Evolutionary conservation across 1,140 invertebrate species (phyloP).

Genomic region (Drosophila bifasciata): DNA sequence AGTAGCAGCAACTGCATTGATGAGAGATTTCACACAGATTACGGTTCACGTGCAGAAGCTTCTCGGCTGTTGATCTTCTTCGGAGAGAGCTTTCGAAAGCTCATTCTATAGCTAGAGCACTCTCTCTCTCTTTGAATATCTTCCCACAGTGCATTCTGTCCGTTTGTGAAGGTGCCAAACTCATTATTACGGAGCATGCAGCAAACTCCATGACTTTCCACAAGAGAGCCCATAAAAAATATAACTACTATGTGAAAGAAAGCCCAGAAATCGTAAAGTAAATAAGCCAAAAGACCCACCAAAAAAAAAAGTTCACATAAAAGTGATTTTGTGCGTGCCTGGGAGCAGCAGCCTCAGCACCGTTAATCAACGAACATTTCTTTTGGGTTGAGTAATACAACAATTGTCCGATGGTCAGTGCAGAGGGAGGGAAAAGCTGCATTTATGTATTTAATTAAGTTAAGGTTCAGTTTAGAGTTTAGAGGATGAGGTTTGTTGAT

Average conservation of each 20-base stretch:
- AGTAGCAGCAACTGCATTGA: neutral
- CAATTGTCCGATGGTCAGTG: constrained; percentile 5
- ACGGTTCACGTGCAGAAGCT: neutral
- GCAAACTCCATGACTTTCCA: constrained; percentile 9
- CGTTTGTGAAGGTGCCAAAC: neutral
- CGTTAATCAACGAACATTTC: constrained; percentile 30
- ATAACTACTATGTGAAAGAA: constrained; percentile 13
- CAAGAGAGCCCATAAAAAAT: constrained; percentile 26
- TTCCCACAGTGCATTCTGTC: constrained; percentile 14
- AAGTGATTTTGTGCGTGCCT: neutral
- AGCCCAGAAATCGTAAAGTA: constrained; percentile 12
- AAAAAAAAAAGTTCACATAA: constrained; percentile 19
- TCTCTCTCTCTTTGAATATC: neutral
- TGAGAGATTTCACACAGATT: constrained; percentile 1
- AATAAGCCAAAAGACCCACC: constrained; percentile 13
- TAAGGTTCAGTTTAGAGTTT: constrained; percentile 26
- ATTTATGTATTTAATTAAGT: constrained; percentile 56
- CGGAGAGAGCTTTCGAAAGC: no score
- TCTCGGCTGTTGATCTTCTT: no score
- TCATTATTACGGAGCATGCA: neutral
- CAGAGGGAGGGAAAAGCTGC: neutral
- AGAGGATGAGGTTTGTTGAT: constrained; percentile 38
- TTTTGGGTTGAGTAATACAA: constrained; percentile 20
- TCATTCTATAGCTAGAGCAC: neutral
- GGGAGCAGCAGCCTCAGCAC: neutral